Evolutionary conservation across 2,888 invertebrate genomes (phyloP).

Genomic region (Leucophenga maculata): DNA sequence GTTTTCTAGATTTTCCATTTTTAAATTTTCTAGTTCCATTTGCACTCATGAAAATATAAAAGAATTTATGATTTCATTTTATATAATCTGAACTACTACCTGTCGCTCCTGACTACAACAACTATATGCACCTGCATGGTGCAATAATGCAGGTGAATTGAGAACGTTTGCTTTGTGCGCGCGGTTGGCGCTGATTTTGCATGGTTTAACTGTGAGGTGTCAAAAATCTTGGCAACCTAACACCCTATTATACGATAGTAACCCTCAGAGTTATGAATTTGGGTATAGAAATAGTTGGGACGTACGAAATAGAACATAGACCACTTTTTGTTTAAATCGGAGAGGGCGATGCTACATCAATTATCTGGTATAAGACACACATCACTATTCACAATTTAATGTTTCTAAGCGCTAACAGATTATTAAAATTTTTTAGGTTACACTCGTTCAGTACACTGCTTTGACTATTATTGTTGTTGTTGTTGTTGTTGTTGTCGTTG

Average conservation of each 20-base stretch:
- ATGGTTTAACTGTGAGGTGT: not conserved
- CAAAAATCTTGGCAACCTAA: not conserved
- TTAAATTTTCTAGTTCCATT: conserved; percentile 52
- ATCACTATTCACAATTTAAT: too few species aligned
- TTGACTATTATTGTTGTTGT: not conserved
- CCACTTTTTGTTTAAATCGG: too few species aligned
- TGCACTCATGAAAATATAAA: conserved; percentile 58
- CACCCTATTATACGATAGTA: too few species aligned
- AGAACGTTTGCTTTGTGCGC: not conserved
- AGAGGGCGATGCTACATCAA: too few species aligned
- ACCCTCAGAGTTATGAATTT: too few species aligned
- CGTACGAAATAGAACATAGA: too few species aligned
- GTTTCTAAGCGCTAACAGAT: too few species aligned
- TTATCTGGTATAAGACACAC: too few species aligned
- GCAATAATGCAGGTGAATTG: not conserved
- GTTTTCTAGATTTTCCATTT: conserved; percentile 21
- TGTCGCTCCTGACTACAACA: too few species aligned
- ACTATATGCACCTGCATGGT: conserved; percentile 13
- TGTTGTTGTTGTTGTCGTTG: conserved; percentile 23
- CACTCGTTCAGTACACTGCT: conserved; percentile 16
- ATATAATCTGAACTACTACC: conserved; percentile 36
- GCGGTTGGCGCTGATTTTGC: not conserved
- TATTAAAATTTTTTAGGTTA: too few species aligned
- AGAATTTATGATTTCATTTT: conserved; percentile 52
- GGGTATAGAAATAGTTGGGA: too few species aligned